Percentiles rank a stretch among this genome's conserved stretches.
Conservation (phyloP, 2,113 vertebrate species). For the Hiodon tergisus region DNA sequence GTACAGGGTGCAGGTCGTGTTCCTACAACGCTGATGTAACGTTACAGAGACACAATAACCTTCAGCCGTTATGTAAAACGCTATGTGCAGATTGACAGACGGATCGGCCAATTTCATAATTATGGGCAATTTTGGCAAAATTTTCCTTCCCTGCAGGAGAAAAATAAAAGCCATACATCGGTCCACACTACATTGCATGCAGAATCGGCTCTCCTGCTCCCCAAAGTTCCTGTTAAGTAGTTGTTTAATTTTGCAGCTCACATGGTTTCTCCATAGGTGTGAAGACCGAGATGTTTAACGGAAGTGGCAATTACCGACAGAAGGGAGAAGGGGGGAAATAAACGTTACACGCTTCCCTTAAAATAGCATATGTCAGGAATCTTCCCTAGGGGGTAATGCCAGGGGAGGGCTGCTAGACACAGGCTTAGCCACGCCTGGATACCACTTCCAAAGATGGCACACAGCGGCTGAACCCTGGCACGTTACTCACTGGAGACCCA, state of each 20-base stretch:
- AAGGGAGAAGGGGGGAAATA: not conserved
- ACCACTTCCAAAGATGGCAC: not conserved
- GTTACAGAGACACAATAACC: too few species aligned
- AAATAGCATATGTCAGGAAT: conserved; percentile 6
- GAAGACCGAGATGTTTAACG: not conserved
- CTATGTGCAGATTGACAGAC: too few species aligned
- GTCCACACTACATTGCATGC: too few species aligned
- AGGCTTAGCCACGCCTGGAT: too few species aligned
- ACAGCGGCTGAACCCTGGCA: too few species aligned
- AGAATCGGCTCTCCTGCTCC: not conserved
- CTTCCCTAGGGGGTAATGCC: not conserved
- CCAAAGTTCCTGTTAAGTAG: not conserved
- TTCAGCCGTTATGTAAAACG: too few species aligned
- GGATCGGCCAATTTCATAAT: too few species aligned
- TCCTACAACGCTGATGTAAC: too few species aligned
- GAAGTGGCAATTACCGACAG: not conserved
- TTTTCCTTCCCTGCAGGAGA: not conserved
- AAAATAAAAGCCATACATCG: too few species aligned
- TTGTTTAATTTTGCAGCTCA: not conserved
- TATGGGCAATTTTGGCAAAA: not conserved
- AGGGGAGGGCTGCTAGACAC: not conserved
- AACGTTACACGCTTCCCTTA: not conserved
- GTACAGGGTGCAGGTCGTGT: too few species aligned
- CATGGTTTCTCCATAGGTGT: not conserved
- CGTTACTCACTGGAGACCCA: too few species aligned